A percentile compares a stretch with the other conserved stretches of the same genome.
These are phyloP conservation scores for Thalassoma bifasciatum DNA, from an alignment of 2,113 vertebrate genomes.

Conservation along the genomic window DNA sequence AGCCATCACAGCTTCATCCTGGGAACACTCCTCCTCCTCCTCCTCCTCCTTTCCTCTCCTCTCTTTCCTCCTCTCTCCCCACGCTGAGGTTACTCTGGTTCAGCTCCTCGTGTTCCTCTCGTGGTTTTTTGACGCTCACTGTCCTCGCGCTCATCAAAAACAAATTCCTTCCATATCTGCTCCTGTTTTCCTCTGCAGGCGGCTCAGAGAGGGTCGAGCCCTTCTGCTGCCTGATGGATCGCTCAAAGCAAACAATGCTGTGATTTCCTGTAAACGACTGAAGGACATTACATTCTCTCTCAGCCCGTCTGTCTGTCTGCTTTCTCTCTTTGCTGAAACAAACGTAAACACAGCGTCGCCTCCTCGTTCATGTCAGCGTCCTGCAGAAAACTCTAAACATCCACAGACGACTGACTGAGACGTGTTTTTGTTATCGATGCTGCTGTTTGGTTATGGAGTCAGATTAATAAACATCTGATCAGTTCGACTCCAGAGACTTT, in stretches of 20 bases:
- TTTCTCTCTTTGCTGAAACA: slow-evolving; percentile 3
- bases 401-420: too few species aligned
- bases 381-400: not conserved
- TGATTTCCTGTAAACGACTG: slow-evolving; percentile 40
- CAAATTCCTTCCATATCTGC: slow-evolving; percentile 65
- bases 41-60: slow-evolving; percentile 29
- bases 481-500: not conserved
- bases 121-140: slow-evolving; percentile 20
- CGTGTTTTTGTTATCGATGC: slow-evolving; percentile 19
- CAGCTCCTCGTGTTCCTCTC: slow-evolving; percentile 1
- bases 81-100: slow-evolving; percentile 52
- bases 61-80: not conserved
- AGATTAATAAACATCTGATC: slow-evolving; percentile 32
- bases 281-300: slow-evolving; percentile 40
- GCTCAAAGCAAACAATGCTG: slow-evolving; percentile 56
- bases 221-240: slow-evolving; percentile 41
- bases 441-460: slow-evolving; percentile 6
- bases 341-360: not conserved
- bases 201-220: slow-evolving; percentile 22
- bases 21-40: slow-evolving; percentile 66
- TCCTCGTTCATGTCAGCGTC: not conserved
- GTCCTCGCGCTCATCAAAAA: slow-evolving; percentile 50
- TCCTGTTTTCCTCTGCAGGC: slow-evolving; percentile 41
- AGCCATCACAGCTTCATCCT: slow-evolving; percentile 45
- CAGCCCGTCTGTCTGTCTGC: slow-evolving; percentile 14